Base-by-base conservation (phyloP, 2,797 vertebrate species). In the Anniella stebbinsi region DNA sequence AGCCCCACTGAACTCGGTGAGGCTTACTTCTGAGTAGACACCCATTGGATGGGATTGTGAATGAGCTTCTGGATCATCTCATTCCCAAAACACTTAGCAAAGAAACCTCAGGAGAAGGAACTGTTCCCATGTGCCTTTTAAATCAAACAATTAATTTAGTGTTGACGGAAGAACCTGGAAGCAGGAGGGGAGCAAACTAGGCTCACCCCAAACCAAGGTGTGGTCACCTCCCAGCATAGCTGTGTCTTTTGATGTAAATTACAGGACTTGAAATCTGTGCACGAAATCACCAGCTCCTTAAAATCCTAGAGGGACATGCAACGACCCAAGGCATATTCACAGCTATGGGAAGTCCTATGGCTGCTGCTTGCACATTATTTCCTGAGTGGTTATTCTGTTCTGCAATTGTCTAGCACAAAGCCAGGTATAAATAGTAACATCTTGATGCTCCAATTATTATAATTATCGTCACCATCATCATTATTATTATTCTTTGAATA, bases 181-280 rank as follows among this genome's bases (percentile, higher is more conserved):
- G 93, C 87, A 95, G 91, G 87, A 93, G 91, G 94, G 94, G 94
- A 96, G 95, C 89, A 92, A 95, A 93, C 21, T 91, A 91, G 81
- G 88, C 91, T 94, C 69, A 41, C 91, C 93, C 93, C 85, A 82
- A 94, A 92, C 87, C 41, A 85, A 95, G 95, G 94, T 45, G 93
- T 94, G 94, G 93, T 94, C 89, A 88, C 95, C 0, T 96, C 93
- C 94, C 94, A 95, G 92, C 94, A 87, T 92, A 94, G 91, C 94
- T 90, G 69, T 86, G 94, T 2, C 95, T 95, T 95, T 95, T 96
- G 95, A 96, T 95, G 95, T 94, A 92, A 96, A 94, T 94, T 95
- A 94, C 94, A 95, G 95, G 94, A 95, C 93, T 93, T 93, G 90
- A 95, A 95, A 81, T 91, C 86, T 23, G 91, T 90, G 92, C 93